Conservation (phyloP, 2,888 invertebrate species). For the Pandemis corylana region DNA sequence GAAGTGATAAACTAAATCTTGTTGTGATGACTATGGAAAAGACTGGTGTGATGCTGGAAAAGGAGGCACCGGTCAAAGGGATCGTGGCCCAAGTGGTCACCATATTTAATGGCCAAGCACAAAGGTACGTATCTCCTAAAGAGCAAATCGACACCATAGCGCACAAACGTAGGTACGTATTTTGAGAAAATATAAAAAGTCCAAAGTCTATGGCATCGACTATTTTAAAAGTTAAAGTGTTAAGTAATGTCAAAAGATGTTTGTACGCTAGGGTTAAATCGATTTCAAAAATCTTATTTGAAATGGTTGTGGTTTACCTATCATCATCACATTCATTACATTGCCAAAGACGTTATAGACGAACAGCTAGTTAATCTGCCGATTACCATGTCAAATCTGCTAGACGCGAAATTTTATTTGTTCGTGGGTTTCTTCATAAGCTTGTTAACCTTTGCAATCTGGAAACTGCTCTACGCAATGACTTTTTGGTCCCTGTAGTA, state of each 20-base stretch:
- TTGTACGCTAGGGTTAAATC: background rate
- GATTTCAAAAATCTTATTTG: background rate
- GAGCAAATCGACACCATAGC: background rate
- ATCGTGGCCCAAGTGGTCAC: constrained; percentile 83
- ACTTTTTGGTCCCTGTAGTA: background rate
- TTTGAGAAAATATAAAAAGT: background rate
- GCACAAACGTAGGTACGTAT: background rate
- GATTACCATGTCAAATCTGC: constrained; percentile 2
- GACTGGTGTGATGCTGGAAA: constrained; percentile 67
- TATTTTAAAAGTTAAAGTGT: background rate
- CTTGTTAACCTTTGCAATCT: background rate
- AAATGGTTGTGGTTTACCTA: background rate
- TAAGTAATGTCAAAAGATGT: background rate
- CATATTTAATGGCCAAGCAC: constrained; percentile 81
- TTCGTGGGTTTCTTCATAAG: background rate
- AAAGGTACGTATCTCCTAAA: constrained; percentile 66
- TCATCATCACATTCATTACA: background rate
- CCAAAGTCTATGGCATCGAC: background rate
- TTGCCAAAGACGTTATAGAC: background rate
- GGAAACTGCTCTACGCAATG: background rate
- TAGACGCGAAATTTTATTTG: background rate
- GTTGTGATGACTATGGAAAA: constrained; percentile 77
- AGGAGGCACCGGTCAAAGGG: constrained; percentile 79
- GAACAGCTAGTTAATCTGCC: background rate
- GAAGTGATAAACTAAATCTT: constrained; percentile 45